Evolutionary conservation across 2,113 vertebrate genomes (phyloP), one percentile per base, ranked within the genome.

Genomic region (Oryzias melastigma): DNA sequence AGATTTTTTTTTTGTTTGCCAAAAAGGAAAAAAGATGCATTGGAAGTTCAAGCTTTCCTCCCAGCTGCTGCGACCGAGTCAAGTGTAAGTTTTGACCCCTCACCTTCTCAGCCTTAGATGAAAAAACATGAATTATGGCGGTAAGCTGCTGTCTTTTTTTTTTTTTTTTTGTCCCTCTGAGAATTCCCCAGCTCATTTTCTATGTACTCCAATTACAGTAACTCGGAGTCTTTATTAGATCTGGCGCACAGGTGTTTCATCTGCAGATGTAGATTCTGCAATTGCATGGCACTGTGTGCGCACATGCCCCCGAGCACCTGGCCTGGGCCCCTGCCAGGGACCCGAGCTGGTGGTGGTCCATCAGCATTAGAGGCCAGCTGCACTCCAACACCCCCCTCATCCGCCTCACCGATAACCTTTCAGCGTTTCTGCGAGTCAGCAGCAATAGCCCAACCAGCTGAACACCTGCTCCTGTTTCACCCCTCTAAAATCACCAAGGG

Each of bases 371-470:
- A 77, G 70, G 62, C 81, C 81, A 78, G 77, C 75, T 85, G 81
- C 83, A 80, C 78, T 72, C 63, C 65, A 82, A 57, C 75, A 85
- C 80, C 82, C 78, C 69, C n/a, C n/a, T n/a, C 57, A 12, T 12
- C 59, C 72, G 56, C 66, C 70, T 82, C 68, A 27, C 67, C 58
- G 67, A 73, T 83, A 77, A 74, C 73, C 71, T 78, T 58, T 73
- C 71, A 58, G 60, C 54, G 25, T 87, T 80, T 83, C 75, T 69
- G 63, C 58, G 13, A 85, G 84, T 87, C 88, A 84, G 88, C 85
- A 87, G 77, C 71, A 73, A 47, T 42, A 49, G 66, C 46, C 22
- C 20, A 13, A 58, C 71, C 83, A 84, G 68, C 75, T 84, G 85
- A 58, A 52, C 71, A 82, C 84, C 78, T 81, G 74, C 73, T 78